Conservation (phyloP, 2,113 vertebrate genomes). For the Aspiorhynchus laticeps region DNA sequence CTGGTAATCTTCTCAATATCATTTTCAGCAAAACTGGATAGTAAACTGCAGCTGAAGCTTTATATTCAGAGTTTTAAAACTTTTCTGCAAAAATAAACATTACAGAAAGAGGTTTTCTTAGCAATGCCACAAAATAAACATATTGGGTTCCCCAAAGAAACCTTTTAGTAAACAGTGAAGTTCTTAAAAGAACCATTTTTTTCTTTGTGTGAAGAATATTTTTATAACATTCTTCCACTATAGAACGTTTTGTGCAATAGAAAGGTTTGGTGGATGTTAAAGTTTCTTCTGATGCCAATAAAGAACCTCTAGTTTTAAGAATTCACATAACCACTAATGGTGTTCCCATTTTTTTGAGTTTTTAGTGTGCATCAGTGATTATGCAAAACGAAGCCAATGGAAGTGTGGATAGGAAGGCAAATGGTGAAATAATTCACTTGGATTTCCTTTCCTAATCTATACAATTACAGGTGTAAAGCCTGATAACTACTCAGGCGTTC, state of each 20-base stretch:
- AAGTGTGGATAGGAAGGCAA: constrained; percentile 14
- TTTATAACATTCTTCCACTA: no score
- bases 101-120: no score
- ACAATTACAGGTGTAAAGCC: constrained; percentile 37
- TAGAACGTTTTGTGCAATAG: no score
- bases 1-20: not conserved
- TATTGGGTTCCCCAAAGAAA: not conserved
- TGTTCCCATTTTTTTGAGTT: not conserved
- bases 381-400: not conserved
- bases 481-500: not conserved
- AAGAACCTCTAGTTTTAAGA: no score
- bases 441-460: constrained; percentile 39
- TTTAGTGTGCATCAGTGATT: not conserved
- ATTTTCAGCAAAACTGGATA: constrained; percentile 13
- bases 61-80: not conserved
- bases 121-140: not conserved
- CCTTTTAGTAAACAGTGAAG: no score
- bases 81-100: no score
- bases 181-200: no score
- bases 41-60: not conserved
- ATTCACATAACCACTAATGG: not conserved
- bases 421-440: constrained; percentile 9
- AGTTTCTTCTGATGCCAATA: no score
- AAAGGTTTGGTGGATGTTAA: no score
- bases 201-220: no score